Evolutionary conservation across 1,140 invertebrate genomes (phyloP).

Genomic region (Papilio xuthus): DNA sequence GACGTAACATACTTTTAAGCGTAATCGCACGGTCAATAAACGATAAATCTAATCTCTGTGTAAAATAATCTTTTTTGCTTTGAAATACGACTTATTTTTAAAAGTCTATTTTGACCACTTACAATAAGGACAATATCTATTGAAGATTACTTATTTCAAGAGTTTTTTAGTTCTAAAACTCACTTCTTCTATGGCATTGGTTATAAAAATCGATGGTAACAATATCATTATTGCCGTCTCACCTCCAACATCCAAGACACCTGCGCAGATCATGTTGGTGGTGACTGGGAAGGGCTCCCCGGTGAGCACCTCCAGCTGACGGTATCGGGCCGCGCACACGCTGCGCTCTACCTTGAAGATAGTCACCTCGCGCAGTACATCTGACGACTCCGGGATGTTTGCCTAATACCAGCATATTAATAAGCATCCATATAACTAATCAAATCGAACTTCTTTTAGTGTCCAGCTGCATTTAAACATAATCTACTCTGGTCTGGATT

Average conservation of each 20-base stretch:
- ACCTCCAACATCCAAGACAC: conserved; percentile 67
- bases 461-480: too few relatives aligned
- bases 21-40: too few relatives aligned
- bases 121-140: too few relatives aligned
- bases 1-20: too few relatives aligned
- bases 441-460: too few relatives aligned
- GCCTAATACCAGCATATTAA: conserved; percentile 36
- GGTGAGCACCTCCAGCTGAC: conserved; percentile 38
- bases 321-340: conserved; percentile 55
- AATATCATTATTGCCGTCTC: not conserved
- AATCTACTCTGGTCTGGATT: not conserved
- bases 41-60: too few relatives aligned
- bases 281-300: conserved; percentile 53
- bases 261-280: conserved; percentile 65
- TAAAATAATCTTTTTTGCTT: too few relatives aligned
- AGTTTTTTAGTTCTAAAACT: too few relatives aligned
- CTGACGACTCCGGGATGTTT: conserved; percentile 32
- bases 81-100: too few relatives aligned
- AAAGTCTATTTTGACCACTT: too few relatives aligned
- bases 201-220: not conserved
- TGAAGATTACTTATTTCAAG: too few relatives aligned
- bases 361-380: conserved; percentile 56
- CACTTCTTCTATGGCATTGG: too few relatives aligned
- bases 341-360: conserved; percentile 54
- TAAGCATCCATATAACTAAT: not conserved